A percentile compares a stretch with the other conserved stretches of the same genome.
phyloP scores from a whole-genome alignment of 2,888 invertebrate species.

The Gortyna flavago region DNA sequence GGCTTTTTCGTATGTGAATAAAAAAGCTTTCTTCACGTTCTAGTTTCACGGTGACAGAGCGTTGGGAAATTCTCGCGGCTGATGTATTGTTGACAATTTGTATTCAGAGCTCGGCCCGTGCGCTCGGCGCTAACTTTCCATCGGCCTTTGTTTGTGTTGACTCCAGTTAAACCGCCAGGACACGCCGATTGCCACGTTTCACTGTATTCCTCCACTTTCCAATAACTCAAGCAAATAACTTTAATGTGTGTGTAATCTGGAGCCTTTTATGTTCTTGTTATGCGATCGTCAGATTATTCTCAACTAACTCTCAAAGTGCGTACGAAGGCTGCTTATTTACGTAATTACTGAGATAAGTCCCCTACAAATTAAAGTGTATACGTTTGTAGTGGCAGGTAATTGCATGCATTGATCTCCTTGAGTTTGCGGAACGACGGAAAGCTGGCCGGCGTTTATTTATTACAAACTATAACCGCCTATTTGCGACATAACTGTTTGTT shows the following conservation, averaged over 20 bases:
- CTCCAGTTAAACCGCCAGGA: constrained; percentile 75
- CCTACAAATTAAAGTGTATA: constrained; percentile 72
- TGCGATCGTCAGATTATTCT: constrained; percentile 47
- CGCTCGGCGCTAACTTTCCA: constrained; percentile 84
- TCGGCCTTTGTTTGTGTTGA: constrained; percentile 81
- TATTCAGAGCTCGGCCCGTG: constrained; percentile 81
- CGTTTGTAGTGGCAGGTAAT: constrained; percentile 73
- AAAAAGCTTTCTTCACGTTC: constrained; percentile 82
- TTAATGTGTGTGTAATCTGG: constrained; percentile 28
- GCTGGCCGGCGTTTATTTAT: constrained; percentile 77
- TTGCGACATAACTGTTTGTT: constrained; percentile 77
- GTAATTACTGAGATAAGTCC: constrained; percentile 76
- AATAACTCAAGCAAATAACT: constrained; percentile 50
- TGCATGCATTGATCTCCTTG: constrained; percentile 87
- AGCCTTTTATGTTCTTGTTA: constrained; percentile 32
- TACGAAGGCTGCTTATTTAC: constrained; percentile 71
- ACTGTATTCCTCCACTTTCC: constrained; percentile 68
- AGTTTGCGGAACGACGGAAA: constrained; percentile 85
- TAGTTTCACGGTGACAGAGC: constrained; percentile 77
- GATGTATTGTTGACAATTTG: constrained; percentile 86
- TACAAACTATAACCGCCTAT: constrained; percentile 71
- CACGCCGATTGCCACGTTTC: constrained; percentile 71
- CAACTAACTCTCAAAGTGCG: constrained; percentile 45
- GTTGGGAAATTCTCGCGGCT: constrained; percentile 84
- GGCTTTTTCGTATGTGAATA: constrained; percentile 63